These are phyloP conservation scores for Donacobius atricapilla DNA, from an alignment of 2,113 vertebrate genomes.

Conservation along the genomic window DNA sequence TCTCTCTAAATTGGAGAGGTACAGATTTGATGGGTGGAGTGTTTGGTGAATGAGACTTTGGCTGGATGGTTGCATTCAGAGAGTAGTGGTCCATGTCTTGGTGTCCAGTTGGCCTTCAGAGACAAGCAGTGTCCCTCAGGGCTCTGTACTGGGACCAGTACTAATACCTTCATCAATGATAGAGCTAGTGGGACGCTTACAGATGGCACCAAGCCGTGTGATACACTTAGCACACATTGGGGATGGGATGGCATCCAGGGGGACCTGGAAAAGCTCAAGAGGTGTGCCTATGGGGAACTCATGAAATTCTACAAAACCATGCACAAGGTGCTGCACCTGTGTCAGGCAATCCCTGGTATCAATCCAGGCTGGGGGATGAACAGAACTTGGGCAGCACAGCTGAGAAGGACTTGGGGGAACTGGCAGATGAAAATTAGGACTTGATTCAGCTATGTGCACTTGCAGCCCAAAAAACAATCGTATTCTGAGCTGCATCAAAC, in stretches of 20 bases:
- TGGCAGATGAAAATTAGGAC: not conserved
- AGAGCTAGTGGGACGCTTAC: not conserved
- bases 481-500: not conserved
- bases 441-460: not conserved
- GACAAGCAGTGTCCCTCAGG: not conserved
- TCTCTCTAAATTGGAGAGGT: not conserved
- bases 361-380: not conserved
- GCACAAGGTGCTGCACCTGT: not conserved
- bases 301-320: not conserved
- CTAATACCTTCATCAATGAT: not conserved
- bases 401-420: not conserved
- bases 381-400: not conserved
- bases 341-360: not conserved
- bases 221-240: not conserved
- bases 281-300: not conserved
- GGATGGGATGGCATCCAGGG: not conserved
- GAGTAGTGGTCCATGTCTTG: not conserved
- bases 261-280: not conserved
- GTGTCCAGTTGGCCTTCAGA: not conserved
- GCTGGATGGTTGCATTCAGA: not conserved
- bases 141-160: not conserved
- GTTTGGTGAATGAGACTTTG: not conserved
- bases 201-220: not conserved
- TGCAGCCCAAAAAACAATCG: rapidly evolving
- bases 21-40: not conserved